Evolutionary conservation across 2,797 vertebrate species (phyloP), one percentile per base, ranked within the genome.

Genomic region (Gambelia wislizenii): DNA sequence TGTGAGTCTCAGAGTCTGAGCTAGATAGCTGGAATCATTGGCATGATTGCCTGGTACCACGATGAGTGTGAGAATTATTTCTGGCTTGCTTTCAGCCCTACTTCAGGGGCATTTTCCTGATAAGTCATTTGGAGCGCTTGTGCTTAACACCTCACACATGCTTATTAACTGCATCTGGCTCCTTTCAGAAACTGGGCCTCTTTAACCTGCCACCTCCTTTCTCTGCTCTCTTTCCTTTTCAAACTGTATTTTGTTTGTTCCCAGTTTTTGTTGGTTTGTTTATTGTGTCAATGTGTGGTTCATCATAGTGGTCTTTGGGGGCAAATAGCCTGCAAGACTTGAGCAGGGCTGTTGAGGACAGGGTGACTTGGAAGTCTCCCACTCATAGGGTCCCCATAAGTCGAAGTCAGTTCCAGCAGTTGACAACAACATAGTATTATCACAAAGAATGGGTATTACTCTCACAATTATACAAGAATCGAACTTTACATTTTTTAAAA

Each of bases 41-140:
- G 89, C 30, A 7, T 74, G 56, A 20, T 52, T n/a, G 84, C 84
- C 84, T 89, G 89, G 79, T 86, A 89, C 89, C 78, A 5, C 78
- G 44, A 59, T 52, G 79, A 82, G 78, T 2, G 0, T 52, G 54
- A 52, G 33, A 67, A 75, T 89, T 44, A 82, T 67, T 67, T 64
- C 70, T 86, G 89, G 89, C 84, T 83, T 18, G 27, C 49, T 44
- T n/a, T 70, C 84, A 89, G 59, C 70, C 36, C n/a, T 67, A 22
- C 79, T 89, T 54, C 61, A 64, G 56, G 69, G 61, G 54, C 49
- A 80, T 85, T 85, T 85, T 39, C 42, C 42, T 82, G 84, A 89
- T 89, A 86, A 83, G 78, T 86, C 67, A 70, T 89, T 76, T 86
- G 56, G n/a, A 69, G 56, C 22, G 47, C n/a, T 44, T 75, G 78